Percentiles rank a stretch among this genome's conserved stretches.
phyloP scores from a whole-genome alignment of 1,140 invertebrate species.

The Drosophila pruinosa region DNA sequence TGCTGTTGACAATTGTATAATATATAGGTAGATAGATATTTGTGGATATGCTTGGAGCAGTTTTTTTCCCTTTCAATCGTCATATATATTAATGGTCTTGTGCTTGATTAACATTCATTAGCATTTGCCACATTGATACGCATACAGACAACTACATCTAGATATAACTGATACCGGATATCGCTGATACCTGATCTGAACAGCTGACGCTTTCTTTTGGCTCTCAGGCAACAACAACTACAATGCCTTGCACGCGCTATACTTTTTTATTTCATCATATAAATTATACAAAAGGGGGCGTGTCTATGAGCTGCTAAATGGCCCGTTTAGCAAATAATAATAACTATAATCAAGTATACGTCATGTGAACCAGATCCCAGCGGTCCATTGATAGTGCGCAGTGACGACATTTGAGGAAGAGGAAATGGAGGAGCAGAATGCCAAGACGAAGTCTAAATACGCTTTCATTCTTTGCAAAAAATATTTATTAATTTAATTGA shows the following conservation, averaged over 20 bases:
- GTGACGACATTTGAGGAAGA: background rate
- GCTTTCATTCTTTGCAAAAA: background rate
- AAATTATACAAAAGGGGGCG: slow-evolving; percentile 6
- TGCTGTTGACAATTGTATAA: background rate
- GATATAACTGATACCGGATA: slow-evolving; percentile 1
- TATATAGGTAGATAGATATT: background rate
- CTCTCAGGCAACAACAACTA: too few species aligned
- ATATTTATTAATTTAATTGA: too few species aligned
- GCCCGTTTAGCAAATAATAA: background rate
- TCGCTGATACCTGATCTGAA: background rate
- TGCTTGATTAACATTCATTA: slow-evolving; percentile 46
- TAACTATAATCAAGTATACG: slow-evolving; percentile 27
- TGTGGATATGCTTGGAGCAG: background rate
- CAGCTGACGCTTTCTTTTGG: slow-evolving; percentile 6
- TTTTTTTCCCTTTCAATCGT: slow-evolving; percentile 7
- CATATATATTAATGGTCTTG: slow-evolving; percentile 20
- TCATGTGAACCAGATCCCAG: slow-evolving; percentile 11
- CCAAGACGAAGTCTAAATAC: background rate
- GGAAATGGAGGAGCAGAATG: background rate
- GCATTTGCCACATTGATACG: slow-evolving; percentile 18
- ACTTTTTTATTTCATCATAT: background rate
- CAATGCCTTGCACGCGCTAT: slow-evolving; percentile 13
- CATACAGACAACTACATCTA: background rate
- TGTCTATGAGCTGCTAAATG: slow-evolving; percentile 19
- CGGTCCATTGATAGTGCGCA: background rate